Percentiles rank a stretch among this genome's conserved stretches.
These are phyloP conservation scores for Myotis myotis DNA, from an alignment of 2,797 vertebrate genomes.

Conservation along the genomic window DNA sequence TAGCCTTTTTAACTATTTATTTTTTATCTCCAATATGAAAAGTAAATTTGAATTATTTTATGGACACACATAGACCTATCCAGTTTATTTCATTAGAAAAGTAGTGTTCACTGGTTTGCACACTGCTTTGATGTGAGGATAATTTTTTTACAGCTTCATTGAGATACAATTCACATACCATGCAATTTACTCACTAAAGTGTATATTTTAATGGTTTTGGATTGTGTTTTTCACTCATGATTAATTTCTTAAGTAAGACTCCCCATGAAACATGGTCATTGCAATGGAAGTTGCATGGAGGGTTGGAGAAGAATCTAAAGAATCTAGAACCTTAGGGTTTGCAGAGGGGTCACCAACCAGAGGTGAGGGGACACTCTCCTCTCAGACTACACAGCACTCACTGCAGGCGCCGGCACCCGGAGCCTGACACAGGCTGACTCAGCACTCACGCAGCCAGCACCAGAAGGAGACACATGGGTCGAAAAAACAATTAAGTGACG, in stretches of 20 bases:
- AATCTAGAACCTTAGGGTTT: not conserved
- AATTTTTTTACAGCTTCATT: slow-evolving; percentile 13
- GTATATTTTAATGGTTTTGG: not conserved
- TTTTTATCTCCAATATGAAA: slow-evolving; percentile 2
- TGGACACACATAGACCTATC: not conserved
- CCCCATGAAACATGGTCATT: not conserved
- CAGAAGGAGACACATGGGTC: rapidly evolving
- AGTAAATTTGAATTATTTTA: slow-evolving; percentile 14
- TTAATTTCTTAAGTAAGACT: not conserved
- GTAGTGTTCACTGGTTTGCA: not conserved
- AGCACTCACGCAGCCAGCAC: not conserved
- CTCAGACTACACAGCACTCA: not conserved
- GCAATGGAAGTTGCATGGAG: not conserved
- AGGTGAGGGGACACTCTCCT: not conserved
- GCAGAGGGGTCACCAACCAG: not conserved
- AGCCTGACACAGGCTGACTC: not conserved
- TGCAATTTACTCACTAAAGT: not conserved
- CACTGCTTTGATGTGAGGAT: not conserved
- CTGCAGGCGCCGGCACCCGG: not conserved
- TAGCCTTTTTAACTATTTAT: not conserved
- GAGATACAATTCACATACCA: not conserved
- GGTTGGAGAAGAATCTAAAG: not conserved
- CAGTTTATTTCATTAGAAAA: slow-evolving; percentile 1
- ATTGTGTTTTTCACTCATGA: not conserved
- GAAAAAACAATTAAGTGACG: not conserved